phyloP scores from a whole-genome alignment of 2,113 vertebrate species.

The Phaethornis superciliosus region DNA sequence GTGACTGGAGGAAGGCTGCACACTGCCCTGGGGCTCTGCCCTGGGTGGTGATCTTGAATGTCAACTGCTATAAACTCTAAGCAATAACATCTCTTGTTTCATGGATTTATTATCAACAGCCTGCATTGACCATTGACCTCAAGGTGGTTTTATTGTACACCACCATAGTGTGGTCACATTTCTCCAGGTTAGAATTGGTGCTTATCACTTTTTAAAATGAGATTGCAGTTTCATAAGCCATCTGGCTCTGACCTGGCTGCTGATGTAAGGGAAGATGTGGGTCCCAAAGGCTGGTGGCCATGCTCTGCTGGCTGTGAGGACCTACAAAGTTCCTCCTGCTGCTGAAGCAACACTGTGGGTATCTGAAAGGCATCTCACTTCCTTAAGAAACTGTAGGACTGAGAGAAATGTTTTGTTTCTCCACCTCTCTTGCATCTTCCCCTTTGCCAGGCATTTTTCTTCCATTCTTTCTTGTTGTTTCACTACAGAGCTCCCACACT shows the following conservation, averaged over 20 bases:
- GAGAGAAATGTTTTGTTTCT: background rate
- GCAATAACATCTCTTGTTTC: conserved; percentile 41
- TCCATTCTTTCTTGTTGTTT: background rate
- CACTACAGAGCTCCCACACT: background rate
- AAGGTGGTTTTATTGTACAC: conserved; percentile 52
- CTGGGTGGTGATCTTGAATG: conserved; percentile 52
- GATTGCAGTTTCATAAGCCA: background rate
- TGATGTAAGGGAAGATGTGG: background rate
- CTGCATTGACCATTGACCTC: conserved; percentile 51
- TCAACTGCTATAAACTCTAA: conserved; percentile 33
- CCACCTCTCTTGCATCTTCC: background rate
- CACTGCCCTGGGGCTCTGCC: background rate
- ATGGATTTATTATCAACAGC: conserved; percentile 55
- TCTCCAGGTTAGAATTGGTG: conserved; percentile 25
- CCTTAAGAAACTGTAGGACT: background rate
- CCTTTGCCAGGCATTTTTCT: conserved; percentile 23
- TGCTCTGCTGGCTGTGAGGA: fast-evolving
- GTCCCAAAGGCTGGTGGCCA: background rate
- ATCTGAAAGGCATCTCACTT: background rate
- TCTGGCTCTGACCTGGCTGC: background rate
- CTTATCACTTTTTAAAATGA: background rate
- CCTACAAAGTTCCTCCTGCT: background rate
- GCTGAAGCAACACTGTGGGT: background rate
- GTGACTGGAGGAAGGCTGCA: background rate
- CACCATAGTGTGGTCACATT: conserved; percentile 42